Conservation (phyloP, 2,113 vertebrate species). For the Falcunculus frontatus region DNA sequence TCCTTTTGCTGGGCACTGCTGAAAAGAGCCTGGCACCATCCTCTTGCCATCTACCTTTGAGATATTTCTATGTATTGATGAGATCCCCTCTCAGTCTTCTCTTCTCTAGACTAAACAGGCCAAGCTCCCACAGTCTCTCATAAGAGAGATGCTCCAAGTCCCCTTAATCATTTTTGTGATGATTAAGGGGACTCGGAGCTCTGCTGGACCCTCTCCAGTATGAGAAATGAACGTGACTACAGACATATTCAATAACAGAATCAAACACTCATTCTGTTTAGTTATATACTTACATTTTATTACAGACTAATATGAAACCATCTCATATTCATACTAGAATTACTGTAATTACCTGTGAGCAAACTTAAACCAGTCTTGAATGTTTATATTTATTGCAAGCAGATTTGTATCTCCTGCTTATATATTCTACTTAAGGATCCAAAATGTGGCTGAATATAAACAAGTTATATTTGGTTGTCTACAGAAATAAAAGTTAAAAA, state of each 20-base stretch:
- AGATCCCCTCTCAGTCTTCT: not conserved
- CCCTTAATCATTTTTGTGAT: not conserved
- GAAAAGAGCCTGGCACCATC: not conserved
- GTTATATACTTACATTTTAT: slow-evolving; percentile 46
- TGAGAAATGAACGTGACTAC: not conserved
- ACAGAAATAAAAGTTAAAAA: slow-evolving; percentile 82
- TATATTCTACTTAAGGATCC: slow-evolving; percentile 73
- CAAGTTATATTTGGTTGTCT: slow-evolving; percentile 71
- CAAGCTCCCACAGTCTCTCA: fast-evolving
- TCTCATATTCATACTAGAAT: not conserved
- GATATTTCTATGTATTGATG: not conserved
- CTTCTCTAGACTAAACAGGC: not conserved
- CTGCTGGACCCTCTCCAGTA: not conserved
- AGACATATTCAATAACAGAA: not conserved
- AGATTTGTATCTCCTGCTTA: slow-evolving; percentile 72
- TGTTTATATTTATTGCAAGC: slow-evolving; percentile 82
- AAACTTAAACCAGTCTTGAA: slow-evolving; percentile 49
- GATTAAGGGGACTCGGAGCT: too few species aligned
- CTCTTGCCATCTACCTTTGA: not conserved
- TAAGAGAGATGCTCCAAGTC: not conserved
- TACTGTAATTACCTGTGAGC: not conserved
- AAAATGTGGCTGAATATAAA: slow-evolving; percentile 60
- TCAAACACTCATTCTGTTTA: not conserved
- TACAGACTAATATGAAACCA: slow-evolving; percentile 55
- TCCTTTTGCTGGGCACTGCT: fast-evolving